phyloP scores from a whole-genome alignment of 2,888 invertebrate species.

The Seira musarum region DNA sequence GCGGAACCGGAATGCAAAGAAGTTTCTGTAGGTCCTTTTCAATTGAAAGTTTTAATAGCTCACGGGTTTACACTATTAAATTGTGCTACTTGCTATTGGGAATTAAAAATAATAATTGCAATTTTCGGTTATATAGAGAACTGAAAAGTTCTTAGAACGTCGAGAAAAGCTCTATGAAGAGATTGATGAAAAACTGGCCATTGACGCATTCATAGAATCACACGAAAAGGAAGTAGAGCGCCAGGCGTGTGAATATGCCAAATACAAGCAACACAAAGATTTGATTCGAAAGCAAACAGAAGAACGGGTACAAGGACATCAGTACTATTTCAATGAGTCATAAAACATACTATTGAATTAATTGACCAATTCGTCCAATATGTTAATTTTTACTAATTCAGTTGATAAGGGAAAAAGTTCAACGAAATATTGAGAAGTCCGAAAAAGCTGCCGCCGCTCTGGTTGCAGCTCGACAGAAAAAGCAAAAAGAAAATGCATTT shows the following conservation, averaged over 20 bases:
- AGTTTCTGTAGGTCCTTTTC: conserved; percentile 17
- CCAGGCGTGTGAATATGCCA: conserved; percentile 65
- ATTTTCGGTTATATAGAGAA: no score
- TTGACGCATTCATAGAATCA: conserved; percentile 62
- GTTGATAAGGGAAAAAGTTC: conserved; percentile 66
- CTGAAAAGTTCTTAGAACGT: conserved; percentile 29
- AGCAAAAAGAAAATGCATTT: conserved; percentile 41
- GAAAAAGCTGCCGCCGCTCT: conserved; percentile 60
- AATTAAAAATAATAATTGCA: no score
- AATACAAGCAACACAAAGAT: conserved; percentile 61
- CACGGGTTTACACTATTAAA: no score
- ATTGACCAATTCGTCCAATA: no score
- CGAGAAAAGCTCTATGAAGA: conserved; percentile 47
- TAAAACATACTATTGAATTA: no score
- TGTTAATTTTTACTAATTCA: conserved; percentile 28
- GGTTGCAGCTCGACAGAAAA: conserved; percentile 32
- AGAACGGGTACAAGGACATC: conserved; percentile 52
- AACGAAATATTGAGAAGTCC: conserved; percentile 55
- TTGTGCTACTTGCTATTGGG: no score
- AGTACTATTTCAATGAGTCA: no score
- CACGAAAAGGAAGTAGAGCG: conserved; percentile 68
- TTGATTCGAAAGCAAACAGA: conserved; percentile 64
- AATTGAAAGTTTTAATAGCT: no score
- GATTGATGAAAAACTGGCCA: conserved; percentile 62
- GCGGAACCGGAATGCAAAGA: conserved; percentile 44